Percentiles rank a stretch among this genome's conserved stretches.
These are phyloP conservation scores for Lasioglossum leucozonium DNA, from an alignment of 2,888 invertebrate species.

Conservation along the genomic window DNA sequence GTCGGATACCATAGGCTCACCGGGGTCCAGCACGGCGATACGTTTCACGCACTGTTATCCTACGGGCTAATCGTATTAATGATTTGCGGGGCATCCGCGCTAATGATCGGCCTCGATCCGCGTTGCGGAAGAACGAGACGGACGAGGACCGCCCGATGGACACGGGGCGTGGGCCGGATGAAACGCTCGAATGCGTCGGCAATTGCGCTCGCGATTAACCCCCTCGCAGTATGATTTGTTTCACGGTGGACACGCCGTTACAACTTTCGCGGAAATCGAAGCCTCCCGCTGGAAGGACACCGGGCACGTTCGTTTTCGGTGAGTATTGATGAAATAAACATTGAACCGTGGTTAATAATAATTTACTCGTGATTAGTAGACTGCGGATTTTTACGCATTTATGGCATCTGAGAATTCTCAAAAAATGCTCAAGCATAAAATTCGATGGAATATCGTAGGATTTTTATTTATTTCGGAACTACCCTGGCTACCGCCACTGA, in stretches of 20 bases:
- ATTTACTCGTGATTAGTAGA: background rate
- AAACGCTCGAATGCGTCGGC: constrained; percentile 20
- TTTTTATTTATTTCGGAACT: too few species aligned
- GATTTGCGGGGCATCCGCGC: constrained; percentile 71
- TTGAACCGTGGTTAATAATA: background rate
- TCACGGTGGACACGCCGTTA: background rate
- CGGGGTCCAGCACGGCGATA: constrained; percentile 49
- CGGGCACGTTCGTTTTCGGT: background rate
- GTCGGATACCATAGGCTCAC: background rate
- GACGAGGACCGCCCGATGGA: constrained; percentile 6
- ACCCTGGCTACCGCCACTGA: too few species aligned
- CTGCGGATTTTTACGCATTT: too few species aligned
- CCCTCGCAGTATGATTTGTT: background rate
- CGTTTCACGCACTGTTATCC: constrained; percentile 60
- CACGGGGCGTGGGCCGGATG: background rate
- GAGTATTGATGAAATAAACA: too few species aligned
- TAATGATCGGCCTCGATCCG: constrained; percentile 69
- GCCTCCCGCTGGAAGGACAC: background rate
- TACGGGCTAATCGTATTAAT: constrained; percentile 71
- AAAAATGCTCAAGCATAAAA: too few species aligned
- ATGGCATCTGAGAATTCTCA: too few species aligned
- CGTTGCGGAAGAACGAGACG: constrained; percentile 21
- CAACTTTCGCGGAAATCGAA: background rate
- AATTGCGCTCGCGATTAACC: constrained; percentile 56
- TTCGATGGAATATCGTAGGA: too few species aligned